A percentile compares a stretch with the other conserved stretches of the same genome.
Evolutionary conservation across 1,140 invertebrate genomes (phyloP).

Genomic region (Conus ventricosus): DNA sequence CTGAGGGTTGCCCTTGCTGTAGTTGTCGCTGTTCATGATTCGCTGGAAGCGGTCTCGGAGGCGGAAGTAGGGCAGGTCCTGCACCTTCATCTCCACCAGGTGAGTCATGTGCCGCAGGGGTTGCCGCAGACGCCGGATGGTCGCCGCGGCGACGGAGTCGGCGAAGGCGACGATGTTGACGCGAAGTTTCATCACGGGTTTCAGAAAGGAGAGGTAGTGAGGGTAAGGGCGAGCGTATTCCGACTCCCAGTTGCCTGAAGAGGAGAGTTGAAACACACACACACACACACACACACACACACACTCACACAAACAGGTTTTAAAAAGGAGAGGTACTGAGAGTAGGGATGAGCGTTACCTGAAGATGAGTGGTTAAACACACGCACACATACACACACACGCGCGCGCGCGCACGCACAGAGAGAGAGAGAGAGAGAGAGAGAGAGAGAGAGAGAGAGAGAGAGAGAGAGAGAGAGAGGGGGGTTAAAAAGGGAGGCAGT

Average conservation of each 20-base stretch:
- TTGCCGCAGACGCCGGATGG: constrained; percentile 6
- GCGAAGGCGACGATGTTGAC: constrained; percentile 39
- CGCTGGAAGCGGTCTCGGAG: neutral
- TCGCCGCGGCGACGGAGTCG: neutral
- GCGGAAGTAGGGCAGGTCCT: constrained; percentile 34
- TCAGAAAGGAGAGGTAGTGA: constrained; percentile 33
- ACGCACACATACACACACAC: too few relatives aligned
- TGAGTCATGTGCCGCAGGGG: neutral
- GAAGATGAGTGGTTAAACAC: too few relatives aligned
- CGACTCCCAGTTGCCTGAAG: neutral
- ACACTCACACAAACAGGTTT: too few relatives aligned
- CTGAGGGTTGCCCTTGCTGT: constrained; percentile 5
- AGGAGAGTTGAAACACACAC: neutral
- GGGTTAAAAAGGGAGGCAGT: constrained; percentile 24
- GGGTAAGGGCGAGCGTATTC: constrained; percentile 12
- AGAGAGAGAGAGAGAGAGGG: too few relatives aligned
- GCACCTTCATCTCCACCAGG: constrained; percentile 11
- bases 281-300: neutral
- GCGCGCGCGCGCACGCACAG: too few relatives aligned
- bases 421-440: too few relatives aligned
- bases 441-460: too few relatives aligned
- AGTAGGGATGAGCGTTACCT: too few relatives aligned
- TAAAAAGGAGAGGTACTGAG: too few relatives aligned
- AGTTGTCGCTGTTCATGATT: constrained; percentile 38
- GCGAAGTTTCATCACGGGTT: constrained; percentile 22